Evolutionary conservation across 2,888 invertebrate genomes (phyloP).

Genomic region (Lasioglossum malachurum): DNA sequence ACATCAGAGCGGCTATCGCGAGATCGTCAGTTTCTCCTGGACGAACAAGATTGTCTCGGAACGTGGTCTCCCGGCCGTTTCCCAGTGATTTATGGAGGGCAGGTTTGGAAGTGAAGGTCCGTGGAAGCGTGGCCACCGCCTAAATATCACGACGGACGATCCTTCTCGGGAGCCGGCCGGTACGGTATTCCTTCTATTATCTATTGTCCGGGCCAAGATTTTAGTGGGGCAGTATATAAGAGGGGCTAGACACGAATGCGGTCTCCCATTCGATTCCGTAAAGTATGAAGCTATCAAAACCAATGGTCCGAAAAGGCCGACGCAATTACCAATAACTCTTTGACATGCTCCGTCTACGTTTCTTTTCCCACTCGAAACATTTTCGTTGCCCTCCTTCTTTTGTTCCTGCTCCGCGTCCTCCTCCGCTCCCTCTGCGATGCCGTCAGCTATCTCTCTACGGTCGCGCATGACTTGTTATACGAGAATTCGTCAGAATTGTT

Average conservation of each 20-base stretch:
- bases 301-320: conserved; percentile 82
- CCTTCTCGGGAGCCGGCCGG: conserved; percentile 48
- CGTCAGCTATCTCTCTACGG: neutral
- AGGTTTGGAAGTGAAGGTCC: conserved; percentile 33
- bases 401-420: neutral
- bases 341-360: conserved; percentile 75
- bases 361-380: conserved; percentile 69
- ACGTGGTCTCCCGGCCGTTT: conserved; percentile 34
- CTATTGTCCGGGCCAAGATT: conserved; percentile 75
- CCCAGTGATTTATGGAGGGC: conserved; percentile 43
- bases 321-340: conserved; percentile 84
- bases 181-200: conserved; percentile 75
- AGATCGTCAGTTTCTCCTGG: conserved; percentile 11
- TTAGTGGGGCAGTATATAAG: conserved; percentile 77
- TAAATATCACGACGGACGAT: conserved; percentile 66
- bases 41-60: conserved; percentile 1
- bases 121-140: conserved; percentile 51
- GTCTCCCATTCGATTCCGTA: conserved; percentile 81
- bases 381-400: conserved; percentile 35
- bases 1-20: neutral
- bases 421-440: neutral
- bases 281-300: conserved; percentile 84
- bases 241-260: conserved; percentile 75
- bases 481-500: conserved; percentile 50
- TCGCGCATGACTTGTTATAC: conserved; percentile 29